phyloP scores from a whole-genome alignment of 2,797 vertebrate species.

The Tragelaphus eurycerus region DNA sequence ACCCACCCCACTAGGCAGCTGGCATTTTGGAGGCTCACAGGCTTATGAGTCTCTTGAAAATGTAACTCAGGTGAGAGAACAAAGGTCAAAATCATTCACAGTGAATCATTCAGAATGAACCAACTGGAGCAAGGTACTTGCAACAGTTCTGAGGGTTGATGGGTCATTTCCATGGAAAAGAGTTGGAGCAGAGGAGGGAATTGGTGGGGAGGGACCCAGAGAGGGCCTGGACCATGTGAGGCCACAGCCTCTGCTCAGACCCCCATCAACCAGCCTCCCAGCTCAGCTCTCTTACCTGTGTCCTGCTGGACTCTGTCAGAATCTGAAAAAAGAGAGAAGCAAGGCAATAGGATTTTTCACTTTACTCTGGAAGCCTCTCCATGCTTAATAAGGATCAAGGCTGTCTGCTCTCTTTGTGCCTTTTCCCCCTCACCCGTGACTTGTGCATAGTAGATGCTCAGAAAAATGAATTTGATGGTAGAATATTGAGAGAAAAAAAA shows the following conservation, averaged over 20 bases:
- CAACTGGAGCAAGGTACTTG: background rate
- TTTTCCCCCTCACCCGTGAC: background rate
- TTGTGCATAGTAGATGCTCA: background rate
- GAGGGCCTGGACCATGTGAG: background rate
- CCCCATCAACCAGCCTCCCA: too few species aligned
- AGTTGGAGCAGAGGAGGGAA: background rate
- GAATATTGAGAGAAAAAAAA: background rate
- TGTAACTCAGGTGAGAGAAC: background rate
- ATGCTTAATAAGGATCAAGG: rapidly evolving
- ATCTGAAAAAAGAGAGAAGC: background rate
- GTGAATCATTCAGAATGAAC: background rate
- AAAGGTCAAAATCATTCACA: background rate
- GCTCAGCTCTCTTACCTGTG: background rate
- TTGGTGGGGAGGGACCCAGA: background rate
- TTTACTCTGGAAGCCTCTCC: background rate
- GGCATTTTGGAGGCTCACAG: background rate
- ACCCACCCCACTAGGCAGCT: background rate
- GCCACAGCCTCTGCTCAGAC: background rate
- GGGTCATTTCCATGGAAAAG: background rate
- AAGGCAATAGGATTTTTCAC: background rate
- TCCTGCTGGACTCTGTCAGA: background rate
- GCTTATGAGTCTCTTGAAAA: background rate
- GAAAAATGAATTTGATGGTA: background rate
- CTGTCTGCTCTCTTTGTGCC: background rate
- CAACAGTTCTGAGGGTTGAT: background rate